Evolutionary conservation across 2,888 invertebrate species (phyloP), one percentile per base, ranked within the genome.

Genomic region (Lathronympha strigana): DNA sequence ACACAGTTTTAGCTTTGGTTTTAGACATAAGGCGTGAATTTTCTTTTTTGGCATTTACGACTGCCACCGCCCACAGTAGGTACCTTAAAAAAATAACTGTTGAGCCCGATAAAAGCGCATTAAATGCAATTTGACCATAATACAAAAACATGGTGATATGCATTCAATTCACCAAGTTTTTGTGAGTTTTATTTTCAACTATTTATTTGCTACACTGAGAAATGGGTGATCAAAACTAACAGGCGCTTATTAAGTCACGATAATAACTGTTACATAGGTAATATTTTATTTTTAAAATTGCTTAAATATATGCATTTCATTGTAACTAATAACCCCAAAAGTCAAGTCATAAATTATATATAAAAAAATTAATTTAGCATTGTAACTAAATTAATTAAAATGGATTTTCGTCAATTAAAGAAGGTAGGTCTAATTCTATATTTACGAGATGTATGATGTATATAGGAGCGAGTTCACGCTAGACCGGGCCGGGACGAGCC

Each of bases 21-120:
- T 71, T 62, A 67, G 58, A 64, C 69, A 57, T 66, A 67, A 72
- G 70, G 71, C 67, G 60, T 58, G 72, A 73, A 70, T 80, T 68
- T 68, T 67, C 63, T 64, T 70, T 55, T 70, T 53, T 67, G 69
- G 68, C 55, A 66, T 69, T 50, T 60, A 68, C 45, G 63, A 61
- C 61, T 11, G 62, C 2, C 58, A 28, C 11, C 19, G 40, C 19
- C 66, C 63, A 66, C 69, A n/a, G 67, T 58, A 58, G 50, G 45
- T 36, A 21, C 28, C 55, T 54, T 61, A 19, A n/a, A 25, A 25
- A 63, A 63, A 21, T 64, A 64, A 64, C 64, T 60, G 64, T 60
- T 51, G 23, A 38, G n/a, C 15, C 28, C 19, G 9, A 54, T 23
- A 62, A 45, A 47, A 36, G 6, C 47, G 3, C 36, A 28, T 40